Evolutionary conservation across 2,113 vertebrate genomes (phyloP).

Genomic region (Platysteira castanea): DNA sequence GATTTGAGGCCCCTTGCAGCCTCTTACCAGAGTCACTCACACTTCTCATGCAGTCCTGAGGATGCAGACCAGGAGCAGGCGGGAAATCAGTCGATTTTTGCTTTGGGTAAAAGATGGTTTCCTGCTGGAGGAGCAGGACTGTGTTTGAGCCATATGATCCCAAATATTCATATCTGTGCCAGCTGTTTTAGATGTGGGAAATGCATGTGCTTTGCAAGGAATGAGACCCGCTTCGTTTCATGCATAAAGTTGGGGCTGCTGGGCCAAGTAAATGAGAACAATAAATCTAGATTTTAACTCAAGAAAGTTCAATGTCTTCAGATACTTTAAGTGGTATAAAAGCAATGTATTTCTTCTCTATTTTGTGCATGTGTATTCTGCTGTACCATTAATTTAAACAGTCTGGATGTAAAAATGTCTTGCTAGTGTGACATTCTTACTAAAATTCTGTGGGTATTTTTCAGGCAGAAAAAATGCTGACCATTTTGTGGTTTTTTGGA

Average conservation of each 20-base stretch:
- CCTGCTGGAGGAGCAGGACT: conserved; percentile 39
- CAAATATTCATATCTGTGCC: conserved; percentile 25
- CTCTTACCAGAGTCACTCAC: neutral
- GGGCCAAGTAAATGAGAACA: conserved; percentile 23
- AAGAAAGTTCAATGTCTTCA: conserved; percentile 18
- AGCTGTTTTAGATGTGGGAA: conserved; percentile 60
- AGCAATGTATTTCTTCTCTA: conserved; percentile 9
- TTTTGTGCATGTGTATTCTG: neutral
- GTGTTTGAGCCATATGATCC: conserved; percentile 15
- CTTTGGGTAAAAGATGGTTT: conserved; percentile 36
- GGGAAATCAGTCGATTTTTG: conserved; percentile 8
- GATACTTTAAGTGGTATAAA: conserved; percentile 4
- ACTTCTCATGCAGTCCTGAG: neutral
- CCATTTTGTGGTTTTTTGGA: conserved; percentile 65
- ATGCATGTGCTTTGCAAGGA: conserved; percentile 22
- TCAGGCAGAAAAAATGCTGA: conserved; percentile 74
- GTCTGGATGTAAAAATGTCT: conserved; percentile 47
- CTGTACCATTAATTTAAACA: conserved; percentile 52
- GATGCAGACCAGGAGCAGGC: neutral
- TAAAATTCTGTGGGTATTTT: conserved; percentile 70
- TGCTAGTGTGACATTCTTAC: conserved; percentile 50
- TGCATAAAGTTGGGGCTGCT: neutral
- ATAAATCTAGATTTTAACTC: neutral
- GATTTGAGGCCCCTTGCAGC: neutral
- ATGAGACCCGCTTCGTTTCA: conserved; percentile 36